phyloP scores from a whole-genome alignment of 2,797 vertebrate species.

The Sciaenops ocellatus region DNA sequence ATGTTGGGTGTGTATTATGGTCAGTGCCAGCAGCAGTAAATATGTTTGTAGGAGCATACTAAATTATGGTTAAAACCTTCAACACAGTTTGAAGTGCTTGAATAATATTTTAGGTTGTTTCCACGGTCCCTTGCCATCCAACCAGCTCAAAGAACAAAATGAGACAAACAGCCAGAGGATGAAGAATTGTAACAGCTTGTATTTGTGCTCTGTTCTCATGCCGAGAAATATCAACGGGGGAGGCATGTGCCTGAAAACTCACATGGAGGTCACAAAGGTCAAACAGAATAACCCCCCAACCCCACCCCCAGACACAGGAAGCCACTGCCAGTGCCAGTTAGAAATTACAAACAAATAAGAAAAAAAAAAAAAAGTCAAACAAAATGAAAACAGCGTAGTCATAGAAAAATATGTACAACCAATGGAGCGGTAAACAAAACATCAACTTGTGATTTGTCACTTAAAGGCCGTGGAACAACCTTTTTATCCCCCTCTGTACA shows the following conservation, averaged over 20 bases:
- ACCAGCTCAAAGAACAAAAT: slow-evolving; percentile 61
- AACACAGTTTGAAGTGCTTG: neutral
- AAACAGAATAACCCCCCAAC: slow-evolving; percentile 44
- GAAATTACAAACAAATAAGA: slow-evolving; percentile 72
- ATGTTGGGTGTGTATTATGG: slow-evolving; percentile 25
- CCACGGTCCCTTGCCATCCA: slow-evolving; percentile 12
- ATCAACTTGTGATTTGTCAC: slow-evolving; percentile 87
- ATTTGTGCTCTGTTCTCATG: slow-evolving; percentile 86
- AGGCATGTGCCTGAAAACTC: slow-evolving; percentile 68
- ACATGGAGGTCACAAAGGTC: slow-evolving; percentile 75
- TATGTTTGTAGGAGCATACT: slow-evolving; percentile 27
- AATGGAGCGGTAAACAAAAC: slow-evolving; percentile 90
- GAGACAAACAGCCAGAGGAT: slow-evolving; percentile 76
- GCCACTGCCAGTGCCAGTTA: slow-evolving; percentile 76
- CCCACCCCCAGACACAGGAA: slow-evolving; percentile 49
- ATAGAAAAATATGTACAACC: slow-evolving; percentile 94
- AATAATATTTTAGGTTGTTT: slow-evolving; percentile 5
- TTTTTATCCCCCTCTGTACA: slow-evolving; percentile 90
- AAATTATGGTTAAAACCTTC: neutral
- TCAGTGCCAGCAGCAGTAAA: slow-evolving; percentile 50
- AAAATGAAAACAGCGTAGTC: slow-evolving; percentile 75
- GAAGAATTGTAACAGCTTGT: slow-evolving; percentile 83
- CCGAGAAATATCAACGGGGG: slow-evolving; percentile 69
- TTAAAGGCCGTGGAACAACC: slow-evolving; percentile 91
- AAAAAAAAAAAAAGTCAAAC: slow-evolving; percentile 54